A percentile compares a stretch with the other conserved stretches of the same genome.
Conservation (phyloP, 1,140 invertebrate species). For the Nylanderia fulva region DNA sequence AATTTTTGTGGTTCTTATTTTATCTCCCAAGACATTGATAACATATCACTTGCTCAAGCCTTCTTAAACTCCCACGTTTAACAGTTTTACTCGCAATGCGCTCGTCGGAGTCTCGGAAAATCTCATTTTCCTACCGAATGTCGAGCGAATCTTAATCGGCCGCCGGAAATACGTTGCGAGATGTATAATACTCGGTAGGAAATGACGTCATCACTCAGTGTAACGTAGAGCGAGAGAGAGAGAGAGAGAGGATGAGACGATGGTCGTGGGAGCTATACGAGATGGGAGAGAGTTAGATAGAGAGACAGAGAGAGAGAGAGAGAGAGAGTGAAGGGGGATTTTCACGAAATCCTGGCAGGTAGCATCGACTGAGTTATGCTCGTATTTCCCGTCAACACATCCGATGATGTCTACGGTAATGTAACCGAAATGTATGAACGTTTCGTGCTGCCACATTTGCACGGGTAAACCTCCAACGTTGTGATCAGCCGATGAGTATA, state of each 20-base stretch:
- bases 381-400: conserved; percentile 85
- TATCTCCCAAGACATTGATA: neutral
- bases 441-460: conserved; percentile 75
- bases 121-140: conserved; percentile 67
- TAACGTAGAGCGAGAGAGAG: conserved; percentile 68
- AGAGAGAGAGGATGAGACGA: conserved; percentile 53
- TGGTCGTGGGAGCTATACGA: conserved; percentile 37
- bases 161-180: conserved; percentile 79
- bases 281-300: conserved; percentile 28
- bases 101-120: conserved; percentile 57
- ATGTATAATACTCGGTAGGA: conserved; percentile 81
- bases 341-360: conserved; percentile 80
- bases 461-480: conserved; percentile 68
- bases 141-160: conserved; percentile 78
- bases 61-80: neutral
- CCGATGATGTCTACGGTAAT: conserved; percentile 84
- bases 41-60: neutral
- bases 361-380: conserved; percentile 83
- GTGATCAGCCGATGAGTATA: conserved; percentile 43
- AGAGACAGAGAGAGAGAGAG: conserved; percentile 12
- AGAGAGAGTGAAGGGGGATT: conserved; percentile 68
- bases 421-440: conserved; percentile 85
- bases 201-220: conserved; percentile 83
- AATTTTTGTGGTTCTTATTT: neutral
- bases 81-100: conserved; percentile 6